Percentiles rank a stretch among this genome's conserved stretches.
Evolutionary conservation across 2,113 vertebrate species (phyloP).

Genomic region (Hassar affinis): DNA sequence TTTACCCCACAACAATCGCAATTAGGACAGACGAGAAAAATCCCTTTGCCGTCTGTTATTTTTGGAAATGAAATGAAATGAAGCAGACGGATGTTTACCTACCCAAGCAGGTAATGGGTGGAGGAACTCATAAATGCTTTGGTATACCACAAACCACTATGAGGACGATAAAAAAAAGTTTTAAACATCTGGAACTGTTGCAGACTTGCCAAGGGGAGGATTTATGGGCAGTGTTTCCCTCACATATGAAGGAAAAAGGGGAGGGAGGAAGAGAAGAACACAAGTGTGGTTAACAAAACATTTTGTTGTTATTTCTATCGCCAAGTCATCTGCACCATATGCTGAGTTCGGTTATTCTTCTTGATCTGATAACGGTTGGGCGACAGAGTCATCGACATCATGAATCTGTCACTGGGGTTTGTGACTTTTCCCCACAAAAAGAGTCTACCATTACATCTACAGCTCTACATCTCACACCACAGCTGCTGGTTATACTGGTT

Average conservation of each 20-base stretch:
- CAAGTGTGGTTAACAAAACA: background rate
- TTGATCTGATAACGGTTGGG: background rate
- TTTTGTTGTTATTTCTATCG: background rate
- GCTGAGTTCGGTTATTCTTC: background rate
- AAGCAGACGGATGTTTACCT: constrained; percentile 41
- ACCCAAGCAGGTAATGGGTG: constrained; percentile 41
- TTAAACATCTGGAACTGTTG: constrained; percentile 58
- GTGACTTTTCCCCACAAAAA: background rate
- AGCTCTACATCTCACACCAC: background rate
- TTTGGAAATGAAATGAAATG: constrained; percentile 26
- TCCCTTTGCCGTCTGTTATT: constrained; percentile 8
- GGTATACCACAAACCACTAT: constrained; percentile 45
- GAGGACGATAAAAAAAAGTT: constrained; percentile 60
- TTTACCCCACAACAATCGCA: constrained; percentile 19
- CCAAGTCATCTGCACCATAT: background rate
- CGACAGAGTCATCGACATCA: background rate
- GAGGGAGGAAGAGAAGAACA: background rate
- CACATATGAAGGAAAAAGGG: constrained; percentile 17
- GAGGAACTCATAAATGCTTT: constrained; percentile 44
- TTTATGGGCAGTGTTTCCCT: background rate
- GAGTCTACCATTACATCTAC: background rate
- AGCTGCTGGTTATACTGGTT: background rate
- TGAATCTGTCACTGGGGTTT: background rate
- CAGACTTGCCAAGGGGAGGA: constrained; percentile 24
- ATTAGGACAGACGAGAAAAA: constrained; percentile 32